Evolutionary conservation across 2,888 invertebrate species (phyloP).

Genomic region (Dromius quadrimaculatus): DNA sequence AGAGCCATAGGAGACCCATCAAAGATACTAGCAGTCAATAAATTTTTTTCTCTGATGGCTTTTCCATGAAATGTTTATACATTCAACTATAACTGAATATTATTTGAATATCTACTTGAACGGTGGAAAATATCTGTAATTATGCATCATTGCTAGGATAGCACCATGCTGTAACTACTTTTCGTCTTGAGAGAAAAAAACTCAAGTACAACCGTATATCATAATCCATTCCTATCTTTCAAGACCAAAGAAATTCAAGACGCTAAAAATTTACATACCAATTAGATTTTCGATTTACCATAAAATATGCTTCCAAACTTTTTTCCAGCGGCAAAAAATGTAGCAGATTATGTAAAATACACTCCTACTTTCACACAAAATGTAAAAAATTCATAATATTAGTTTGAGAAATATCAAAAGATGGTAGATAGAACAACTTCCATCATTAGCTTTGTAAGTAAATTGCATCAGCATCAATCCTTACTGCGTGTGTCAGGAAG

Average conservation of each 20-base stretch:
- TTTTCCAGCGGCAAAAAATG: conserved; percentile 18
- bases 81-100: too few relatives aligned
- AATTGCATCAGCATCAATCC: conserved; percentile 24
- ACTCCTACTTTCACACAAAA: conserved; percentile 14
- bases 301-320: conserved; percentile 36
- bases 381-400: conserved; percentile 9
- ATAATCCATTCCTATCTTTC: conserved; percentile 23
- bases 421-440: background rate
- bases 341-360: conserved; percentile 20
- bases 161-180: too few relatives aligned
- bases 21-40: too few relatives aligned
- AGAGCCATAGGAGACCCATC: too few relatives aligned
- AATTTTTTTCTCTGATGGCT: too few relatives aligned
- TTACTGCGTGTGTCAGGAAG: background rate
- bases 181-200: background rate
- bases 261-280: conserved; percentile 26
- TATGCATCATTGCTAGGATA: too few relatives aligned
- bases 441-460: conserved; percentile 16
- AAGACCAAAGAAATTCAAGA: conserved; percentile 16
- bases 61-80: too few relatives aligned
- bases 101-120: too few relatives aligned
- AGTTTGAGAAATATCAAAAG: background rate
- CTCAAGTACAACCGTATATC: conserved; percentile 13
- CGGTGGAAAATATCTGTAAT: too few relatives aligned
- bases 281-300: conserved; percentile 31